Conservation (phyloP, 2,888 invertebrate species). For the Aphidius colemani region DNA sequence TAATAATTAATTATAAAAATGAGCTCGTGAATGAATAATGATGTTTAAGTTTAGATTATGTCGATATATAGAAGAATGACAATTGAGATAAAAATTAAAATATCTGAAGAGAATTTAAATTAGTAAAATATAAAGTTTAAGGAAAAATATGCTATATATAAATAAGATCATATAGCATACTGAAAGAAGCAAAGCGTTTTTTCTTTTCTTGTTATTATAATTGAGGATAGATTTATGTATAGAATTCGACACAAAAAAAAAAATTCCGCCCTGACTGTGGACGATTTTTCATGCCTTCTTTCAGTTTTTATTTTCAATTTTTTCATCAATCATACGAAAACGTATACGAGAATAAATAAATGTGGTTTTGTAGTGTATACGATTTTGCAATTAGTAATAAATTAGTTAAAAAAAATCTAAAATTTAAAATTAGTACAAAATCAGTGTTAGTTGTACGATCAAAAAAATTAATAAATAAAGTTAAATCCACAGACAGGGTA, state of each 20-base stretch:
- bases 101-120: no score
- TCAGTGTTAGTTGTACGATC: no score
- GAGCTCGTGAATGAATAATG: no score
- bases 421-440: not conserved
- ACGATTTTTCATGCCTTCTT: slow-evolving; percentile 15
- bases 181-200: slow-evolving; percentile 33
- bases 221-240: slow-evolving; percentile 1
- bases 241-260: slow-evolving; percentile 10
- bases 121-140: no score
- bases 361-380: slow-evolving; percentile 24
- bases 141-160: no score
- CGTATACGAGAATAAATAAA: slow-evolving; percentile 17
- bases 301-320: slow-evolving; percentile 12
- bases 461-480: no score
- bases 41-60: no score
- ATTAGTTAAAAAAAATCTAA: slow-evolving; percentile 6
- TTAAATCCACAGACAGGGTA: no score
- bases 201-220: slow-evolving; percentile 21
- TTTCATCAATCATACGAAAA: slow-evolving; percentile 11
- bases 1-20: slow-evolving; percentile 27
- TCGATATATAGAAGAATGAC: no score
- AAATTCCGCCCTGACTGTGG: slow-evolving; percentile 33
- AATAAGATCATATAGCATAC: no score
- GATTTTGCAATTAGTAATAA: slow-evolving; percentile 17
- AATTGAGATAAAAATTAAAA: no score